phyloP scores from a whole-genome alignment of 2,113 vertebrate genomes.

The Anas platyrhynchos region DNA sequence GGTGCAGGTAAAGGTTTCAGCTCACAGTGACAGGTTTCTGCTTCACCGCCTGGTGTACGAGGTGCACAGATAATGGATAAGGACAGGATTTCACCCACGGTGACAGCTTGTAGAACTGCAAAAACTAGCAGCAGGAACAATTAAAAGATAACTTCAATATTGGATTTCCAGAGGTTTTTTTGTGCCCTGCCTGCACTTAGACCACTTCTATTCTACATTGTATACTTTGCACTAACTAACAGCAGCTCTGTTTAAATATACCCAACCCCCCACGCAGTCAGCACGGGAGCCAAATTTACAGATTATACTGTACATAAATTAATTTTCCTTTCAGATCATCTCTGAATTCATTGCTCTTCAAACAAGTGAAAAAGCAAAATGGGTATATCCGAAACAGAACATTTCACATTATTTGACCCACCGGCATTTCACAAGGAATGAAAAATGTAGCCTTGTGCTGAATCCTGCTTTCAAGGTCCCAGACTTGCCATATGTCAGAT shows the following conservation, averaged over 20 bases:
- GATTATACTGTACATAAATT: background rate
- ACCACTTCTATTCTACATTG: background rate
- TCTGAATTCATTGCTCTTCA: background rate
- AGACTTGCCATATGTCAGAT: background rate
- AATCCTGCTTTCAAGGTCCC: background rate
- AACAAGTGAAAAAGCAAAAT: background rate
- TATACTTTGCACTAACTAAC: background rate
- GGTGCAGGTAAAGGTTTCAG: background rate
- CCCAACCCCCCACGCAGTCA: background rate
- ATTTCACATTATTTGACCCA: background rate
- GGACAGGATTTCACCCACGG: background rate
- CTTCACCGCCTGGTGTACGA: background rate
- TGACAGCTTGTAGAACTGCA: background rate
- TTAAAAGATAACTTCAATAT: rapidly evolving
- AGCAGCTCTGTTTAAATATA: background rate
- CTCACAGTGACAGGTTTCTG: background rate
- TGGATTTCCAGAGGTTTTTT: background rate
- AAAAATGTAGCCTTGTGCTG: background rate
- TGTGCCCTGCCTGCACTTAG: background rate
- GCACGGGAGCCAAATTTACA: background rate
- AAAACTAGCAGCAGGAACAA: background rate
- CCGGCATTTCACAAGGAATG: background rate
- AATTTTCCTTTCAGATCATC: background rate
- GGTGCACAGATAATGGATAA: background rate
- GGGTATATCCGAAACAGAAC: background rate